Base-by-base conservation (phyloP, 1,140 invertebrate genomes). In the Papilio dardanus region DNA sequence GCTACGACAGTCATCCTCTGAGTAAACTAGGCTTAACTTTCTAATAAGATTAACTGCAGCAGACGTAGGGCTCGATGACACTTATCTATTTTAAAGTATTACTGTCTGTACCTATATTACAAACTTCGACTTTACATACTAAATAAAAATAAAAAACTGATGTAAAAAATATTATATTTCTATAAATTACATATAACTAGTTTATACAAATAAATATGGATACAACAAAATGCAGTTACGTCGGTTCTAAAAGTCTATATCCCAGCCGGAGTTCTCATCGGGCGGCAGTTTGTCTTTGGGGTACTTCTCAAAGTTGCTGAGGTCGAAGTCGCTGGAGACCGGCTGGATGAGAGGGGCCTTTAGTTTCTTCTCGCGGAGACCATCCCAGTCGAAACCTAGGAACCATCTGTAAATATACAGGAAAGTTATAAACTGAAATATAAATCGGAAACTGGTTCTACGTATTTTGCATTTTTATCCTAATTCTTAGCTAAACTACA, bases 371-470 rank as follows among this genome's bases (percentile, higher is more conserved):
- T 95, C 94, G 28, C 95, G 93, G 21, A 99, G 91, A 12, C 96
- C 96, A 79, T 97, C 96, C 98, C 98, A 99, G 86, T 99, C 98
- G 86, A 99, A 98, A 67, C 97, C 97, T 83, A 97, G 95, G 93
- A 98, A 99, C 98, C 98, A 99, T 81, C 97, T 96, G 79, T 31
- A 91, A 77, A 77, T 50, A 73, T 62, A 37, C 10, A 37, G 1
- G 10, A 37, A 12, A 12, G 35, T 12, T 37, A 12, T 12, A 37
- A 37, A 37, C 14, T 12, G 31, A 33, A 3, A 33, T 33, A 2
- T 33, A 33, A 3, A 33, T 33, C 31, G n/a, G n/a, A n/a, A n/a
- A n/a, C n/a, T n/a, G n/a, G n/a, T n/a, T n/a, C n/a, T n/a, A n/a
- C n/a, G n/a, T n/a, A n/a, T n/a, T n/a, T n/a, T n/a, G n/a, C n/a